Percentiles rank a stretch among this genome's conserved stretches.
Conservation (phyloP, 2,113 vertebrate genomes). For the Ceyx margarethae region DNA sequence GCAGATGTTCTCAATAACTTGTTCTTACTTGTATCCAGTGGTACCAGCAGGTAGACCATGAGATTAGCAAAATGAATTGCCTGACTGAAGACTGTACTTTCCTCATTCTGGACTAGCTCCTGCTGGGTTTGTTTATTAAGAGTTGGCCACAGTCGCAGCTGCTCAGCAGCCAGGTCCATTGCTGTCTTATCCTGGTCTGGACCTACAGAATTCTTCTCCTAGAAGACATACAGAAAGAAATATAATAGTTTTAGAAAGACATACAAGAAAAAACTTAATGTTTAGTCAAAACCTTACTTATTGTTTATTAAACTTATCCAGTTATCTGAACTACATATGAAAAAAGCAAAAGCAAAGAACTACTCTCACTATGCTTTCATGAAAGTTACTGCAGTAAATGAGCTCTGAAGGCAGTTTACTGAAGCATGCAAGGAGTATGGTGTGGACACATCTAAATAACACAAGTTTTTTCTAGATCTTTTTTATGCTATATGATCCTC, state of each 20-base stretch:
- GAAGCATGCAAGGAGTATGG: neutral
- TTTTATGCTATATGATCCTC: neutral
- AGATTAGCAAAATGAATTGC: constrained; percentile 98
- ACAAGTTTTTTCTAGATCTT: neutral
- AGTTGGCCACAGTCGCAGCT: constrained; percentile 87
- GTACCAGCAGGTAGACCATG: constrained; percentile 97
- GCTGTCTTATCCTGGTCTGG: constrained; percentile 83
- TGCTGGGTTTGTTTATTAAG: constrained; percentile 89
- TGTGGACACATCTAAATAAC: neutral
- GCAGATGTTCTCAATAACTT: constrained; percentile 86
- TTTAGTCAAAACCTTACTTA: neutral
- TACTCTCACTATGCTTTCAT: neutral
- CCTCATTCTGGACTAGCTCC: constrained; percentile 93
- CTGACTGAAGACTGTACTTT: constrained; percentile 97
- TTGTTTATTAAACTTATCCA: neutral
- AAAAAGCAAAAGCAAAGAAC: neutral
- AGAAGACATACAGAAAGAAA: neutral
- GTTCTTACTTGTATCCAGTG: constrained; percentile 94
- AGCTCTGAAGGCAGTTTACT: neutral
- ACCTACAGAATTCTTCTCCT: constrained; percentile 72
- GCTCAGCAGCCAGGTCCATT: constrained; percentile 94
- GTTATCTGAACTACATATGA: neutral
- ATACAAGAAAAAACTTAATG: neutral
- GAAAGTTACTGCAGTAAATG: neutral
- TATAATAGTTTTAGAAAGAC: neutral